phyloP scores from a whole-genome alignment of 2,888 invertebrate genomes.

The Troides oblongomaculatus region DNA sequence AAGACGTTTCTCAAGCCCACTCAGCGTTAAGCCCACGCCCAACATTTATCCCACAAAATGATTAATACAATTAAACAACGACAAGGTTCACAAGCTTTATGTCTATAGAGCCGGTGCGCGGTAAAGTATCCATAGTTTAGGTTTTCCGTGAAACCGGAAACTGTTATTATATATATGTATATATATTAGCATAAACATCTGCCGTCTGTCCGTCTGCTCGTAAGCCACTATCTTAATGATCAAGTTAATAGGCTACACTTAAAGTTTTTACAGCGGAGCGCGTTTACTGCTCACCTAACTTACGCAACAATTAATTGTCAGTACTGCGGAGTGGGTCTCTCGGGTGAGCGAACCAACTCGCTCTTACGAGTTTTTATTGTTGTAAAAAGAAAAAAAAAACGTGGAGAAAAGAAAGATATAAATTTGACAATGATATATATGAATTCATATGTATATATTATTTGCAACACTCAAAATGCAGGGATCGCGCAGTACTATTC shows the following conservation, averaged over 20 bases:
- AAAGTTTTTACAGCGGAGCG: conserved; percentile 8
- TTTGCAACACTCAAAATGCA: too few relatives aligned
- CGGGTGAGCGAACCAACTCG: too few relatives aligned
- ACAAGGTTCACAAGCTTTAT: not conserved
- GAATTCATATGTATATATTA: too few relatives aligned
- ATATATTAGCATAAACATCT: not conserved
- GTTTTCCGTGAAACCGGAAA: not conserved
- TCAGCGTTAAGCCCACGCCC: too few relatives aligned
- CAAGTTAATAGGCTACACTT: not conserved
- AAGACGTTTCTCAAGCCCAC: too few relatives aligned
- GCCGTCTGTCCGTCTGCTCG: not conserved
- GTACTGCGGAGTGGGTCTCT: not conserved
- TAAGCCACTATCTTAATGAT: not conserved
- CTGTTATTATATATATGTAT: conserved; percentile 7
- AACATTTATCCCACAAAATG: not conserved
- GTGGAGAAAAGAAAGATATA: too few relatives aligned
- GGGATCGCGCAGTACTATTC: too few relatives aligned
- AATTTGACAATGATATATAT: too few relatives aligned
- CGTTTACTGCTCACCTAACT: not conserved
- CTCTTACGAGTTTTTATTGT: too few relatives aligned
- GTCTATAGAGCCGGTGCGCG: not conserved
- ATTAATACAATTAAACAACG: not conserved
- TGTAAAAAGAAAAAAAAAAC: too few relatives aligned
- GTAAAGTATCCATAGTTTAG: conserved; percentile 9
- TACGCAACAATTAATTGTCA: not conserved